phyloP scores from a whole-genome alignment of 2,113 vertebrate genomes.

The Nibea albiflora region DNA sequence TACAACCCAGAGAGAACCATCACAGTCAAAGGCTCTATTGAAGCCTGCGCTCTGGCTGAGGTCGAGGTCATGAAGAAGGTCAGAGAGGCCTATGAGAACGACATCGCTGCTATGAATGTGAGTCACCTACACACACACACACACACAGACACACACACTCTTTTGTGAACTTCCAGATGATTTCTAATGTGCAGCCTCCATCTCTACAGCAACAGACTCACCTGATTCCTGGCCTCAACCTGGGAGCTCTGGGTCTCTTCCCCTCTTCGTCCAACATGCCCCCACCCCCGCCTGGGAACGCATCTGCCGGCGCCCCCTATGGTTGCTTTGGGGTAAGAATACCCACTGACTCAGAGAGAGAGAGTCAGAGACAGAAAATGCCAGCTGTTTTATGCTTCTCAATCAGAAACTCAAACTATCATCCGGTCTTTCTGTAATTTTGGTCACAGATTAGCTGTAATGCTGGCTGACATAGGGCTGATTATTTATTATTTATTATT shows the following conservation, averaged over 20 bases:
- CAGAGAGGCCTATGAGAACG: conserved; percentile 95
- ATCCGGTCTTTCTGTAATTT: not conserved
- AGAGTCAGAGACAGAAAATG: not conserved
- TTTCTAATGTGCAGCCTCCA: conserved; percentile 31
- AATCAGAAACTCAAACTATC: not conserved
- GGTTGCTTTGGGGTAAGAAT: conserved; percentile 90
- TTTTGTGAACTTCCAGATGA: too few relatives aligned
- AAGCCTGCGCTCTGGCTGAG: conserved; percentile 91
- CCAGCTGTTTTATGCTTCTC: not conserved
- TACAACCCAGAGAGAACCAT: conserved; percentile 97
- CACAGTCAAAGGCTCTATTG: conserved; percentile 91
- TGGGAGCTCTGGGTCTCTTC: conserved; percentile 93
- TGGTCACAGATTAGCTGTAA: too few relatives aligned
- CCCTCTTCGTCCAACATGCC: conserved; percentile 91
- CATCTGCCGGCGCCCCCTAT: conserved; percentile 87
- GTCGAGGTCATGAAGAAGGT: conserved; percentile 97
- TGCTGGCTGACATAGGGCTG: too few relatives aligned
- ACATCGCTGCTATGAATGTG: conserved; percentile 97
- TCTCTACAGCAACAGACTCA: conserved; percentile 90
- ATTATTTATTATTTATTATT: too few relatives aligned
- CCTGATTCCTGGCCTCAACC: conserved; percentile 94
- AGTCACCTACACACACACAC: conserved; percentile 69
- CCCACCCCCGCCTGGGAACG: conserved; percentile 90
- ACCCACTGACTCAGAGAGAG: not conserved
- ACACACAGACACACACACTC: not conserved